Percentiles rank a stretch among this genome's conserved stretches.
phyloP scores from a whole-genome alignment of 2,797 vertebrate species.

The Orestias chungarensis region DNA sequence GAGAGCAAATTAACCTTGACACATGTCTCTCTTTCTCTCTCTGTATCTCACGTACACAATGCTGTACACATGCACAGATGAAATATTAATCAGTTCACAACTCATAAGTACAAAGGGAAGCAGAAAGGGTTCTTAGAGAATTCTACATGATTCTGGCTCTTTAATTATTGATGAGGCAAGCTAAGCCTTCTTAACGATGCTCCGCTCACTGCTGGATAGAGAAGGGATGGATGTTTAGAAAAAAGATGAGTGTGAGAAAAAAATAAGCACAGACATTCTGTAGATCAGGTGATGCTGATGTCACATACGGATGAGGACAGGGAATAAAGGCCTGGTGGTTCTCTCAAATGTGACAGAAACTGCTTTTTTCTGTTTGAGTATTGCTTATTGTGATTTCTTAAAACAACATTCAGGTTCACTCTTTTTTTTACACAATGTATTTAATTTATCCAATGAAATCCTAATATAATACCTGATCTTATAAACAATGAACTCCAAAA shows the following conservation, averaged over 20 bases:
- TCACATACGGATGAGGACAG: constrained; percentile 20
- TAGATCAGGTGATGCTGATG: constrained; percentile 1
- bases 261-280: not conserved
- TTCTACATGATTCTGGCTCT: constrained; percentile 71
- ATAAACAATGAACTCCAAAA: not conserved
- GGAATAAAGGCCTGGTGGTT: constrained; percentile 7
- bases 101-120: constrained; percentile 61
- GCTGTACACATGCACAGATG: constrained; percentile 29
- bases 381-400: not conserved
- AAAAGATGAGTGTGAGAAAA: not conserved
- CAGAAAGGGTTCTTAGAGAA: constrained; percentile 74
- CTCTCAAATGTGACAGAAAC: constrained; percentile 11
- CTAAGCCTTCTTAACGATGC: constrained; percentile 47
- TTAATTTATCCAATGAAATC: not conserved
- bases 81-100: constrained; percentile 73
- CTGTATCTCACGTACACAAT: not conserved
- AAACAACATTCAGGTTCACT: not conserved
- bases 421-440: not conserved
- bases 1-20: constrained; percentile 33
- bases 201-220: constrained; percentile 30
- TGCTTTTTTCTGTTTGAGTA: not conserved
- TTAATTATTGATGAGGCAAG: constrained; percentile 74
- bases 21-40: constrained; percentile 9
- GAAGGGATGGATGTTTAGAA: constrained; percentile 18
- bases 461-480: not conserved